phyloP scores from a whole-genome alignment of 2,888 invertebrate species.

The Dexiosoma caninum region DNA sequence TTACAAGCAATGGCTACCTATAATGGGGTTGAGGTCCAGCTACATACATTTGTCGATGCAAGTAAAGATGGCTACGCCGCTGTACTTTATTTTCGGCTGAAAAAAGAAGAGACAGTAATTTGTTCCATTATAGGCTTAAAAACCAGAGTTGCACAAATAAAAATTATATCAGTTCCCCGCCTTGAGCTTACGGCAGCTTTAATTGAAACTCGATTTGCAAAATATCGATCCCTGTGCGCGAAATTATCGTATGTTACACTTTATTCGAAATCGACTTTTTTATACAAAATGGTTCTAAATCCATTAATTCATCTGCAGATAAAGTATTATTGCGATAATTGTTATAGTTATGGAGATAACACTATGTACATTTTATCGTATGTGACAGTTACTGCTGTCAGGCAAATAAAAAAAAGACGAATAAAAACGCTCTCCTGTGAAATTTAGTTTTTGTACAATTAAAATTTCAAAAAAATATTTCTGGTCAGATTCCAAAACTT shows the following conservation, averaged over 20 bases:
- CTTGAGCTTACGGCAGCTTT: constrained; percentile 30
- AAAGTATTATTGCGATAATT: no score
- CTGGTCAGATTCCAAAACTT: constrained; percentile 3
- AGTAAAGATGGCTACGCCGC: neutral
- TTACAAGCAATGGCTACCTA: neutral
- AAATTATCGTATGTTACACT: no score
- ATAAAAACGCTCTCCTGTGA: no score
- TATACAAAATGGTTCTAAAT: no score
- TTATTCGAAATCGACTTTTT: no score
- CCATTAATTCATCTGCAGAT: no score
- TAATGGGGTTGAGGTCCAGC: neutral
- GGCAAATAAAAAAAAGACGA: no score
- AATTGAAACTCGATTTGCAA: constrained; percentile 21
- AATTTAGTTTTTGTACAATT: neutral
- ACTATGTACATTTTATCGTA: no score
- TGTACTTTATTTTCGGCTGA: constrained; percentile 4
- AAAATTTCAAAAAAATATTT: neutral
- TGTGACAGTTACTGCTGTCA: no score
- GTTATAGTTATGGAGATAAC: no score
- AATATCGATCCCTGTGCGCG: no score
- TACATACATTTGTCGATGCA: neutral
- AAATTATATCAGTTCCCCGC: constrained; percentile 23
- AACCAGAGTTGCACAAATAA: constrained; percentile 17
- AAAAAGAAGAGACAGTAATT: neutral
- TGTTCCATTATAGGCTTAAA: constrained; percentile 25